Evolutionary conservation across 2,797 vertebrate species (phyloP), one percentile per base, ranked within the genome.

Genomic region (Hylomyscus alleni): DNA sequence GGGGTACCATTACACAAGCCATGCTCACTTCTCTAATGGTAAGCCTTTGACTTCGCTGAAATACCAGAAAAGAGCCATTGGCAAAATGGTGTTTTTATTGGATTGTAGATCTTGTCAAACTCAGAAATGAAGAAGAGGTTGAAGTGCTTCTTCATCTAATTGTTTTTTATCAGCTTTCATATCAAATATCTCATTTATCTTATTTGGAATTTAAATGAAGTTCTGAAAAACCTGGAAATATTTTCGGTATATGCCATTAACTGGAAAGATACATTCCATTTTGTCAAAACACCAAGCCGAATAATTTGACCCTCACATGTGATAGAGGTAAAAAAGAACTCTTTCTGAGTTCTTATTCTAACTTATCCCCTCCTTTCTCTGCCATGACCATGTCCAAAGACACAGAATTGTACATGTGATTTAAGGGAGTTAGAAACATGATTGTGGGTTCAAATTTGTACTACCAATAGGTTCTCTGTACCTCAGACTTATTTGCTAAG

Each of bases 31-130:
- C n/a, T 67, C 19, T 73, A 87, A 65, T 73, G 69, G 62, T 44
- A 92, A 73, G 11, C 56, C 17, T 95, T 93, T 40, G 26, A 80
- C 85, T 44, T 14, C 93, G 93, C 65, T 92, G 37, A 92, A 90
- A 88, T 37, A 8, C 19, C 60, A 86, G 60, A 40, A 62, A 83
- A 96, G 44, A 69, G 34, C 1, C 50, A 40, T 76, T 13, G 80
- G 26, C 72, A 52, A 88, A 89, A 89, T 2, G 4, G 3, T 78
- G 1, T 80, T 89, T 29, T 76, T 54, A 13, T 65, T 73, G 17
- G 47, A 65, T 77, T n/a, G 10, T 52, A 31, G 13, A 24, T 40
- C 90, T 96, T 69, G 8, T 85, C 58, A 84, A 81, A 95, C 34
- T 54, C 93, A 20, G 2, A 89, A 12, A 94, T 31, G 44, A 92